Base-by-base conservation (phyloP, 1,140 invertebrate species). In the Plectus sambesii region DNA sequence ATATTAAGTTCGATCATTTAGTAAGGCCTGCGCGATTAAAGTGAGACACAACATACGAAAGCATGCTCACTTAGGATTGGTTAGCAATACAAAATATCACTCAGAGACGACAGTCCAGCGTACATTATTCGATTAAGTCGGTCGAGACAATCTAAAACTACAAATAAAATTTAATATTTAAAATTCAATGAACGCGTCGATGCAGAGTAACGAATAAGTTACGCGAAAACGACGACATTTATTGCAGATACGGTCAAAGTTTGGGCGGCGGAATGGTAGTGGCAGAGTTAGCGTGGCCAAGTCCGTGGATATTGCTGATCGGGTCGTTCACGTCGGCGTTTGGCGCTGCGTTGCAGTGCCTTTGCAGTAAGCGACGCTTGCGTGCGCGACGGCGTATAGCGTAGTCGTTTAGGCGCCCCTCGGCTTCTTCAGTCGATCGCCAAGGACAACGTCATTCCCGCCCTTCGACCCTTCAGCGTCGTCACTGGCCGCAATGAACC, bases 241-340 rank as follows among this genome's bases (percentile, higher is more conserved):
- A 38, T 33, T 59, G 27, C 44, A 57, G 54, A 43, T 64, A 66
- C 35, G 63, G 63, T 8, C 48, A 55, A 17, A 55, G 58, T 15
- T 15, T 67, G 4, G 48, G 54, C 29, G 64, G 66, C 17, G 47
- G 58, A 23, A 69, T 69, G 64, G 63, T 67, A 19, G 64, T 65
- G 2, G 66, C 64, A 1, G 47, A 42, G 4, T 49, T 67, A 9
- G 61, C 64, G 2, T 67, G 64, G 64, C 65, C 65, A 6, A 89
- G 90, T 70, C 82, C 90, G 61, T 88, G 87, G 87, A 88, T 98
- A 1, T 93, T 99, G 59, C 72, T 97, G 49, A 83, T 98, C 63
- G 94, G 94, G 17, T 93, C 92, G 0, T 92, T 97, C 69, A 75
- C 98, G 0, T 97, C 93, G 0, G 97, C 93, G 0, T 77, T 98